phyloP scores from a whole-genome alignment of 2,888 invertebrate genomes.

The Sminthurides aquaticus region DNA sequence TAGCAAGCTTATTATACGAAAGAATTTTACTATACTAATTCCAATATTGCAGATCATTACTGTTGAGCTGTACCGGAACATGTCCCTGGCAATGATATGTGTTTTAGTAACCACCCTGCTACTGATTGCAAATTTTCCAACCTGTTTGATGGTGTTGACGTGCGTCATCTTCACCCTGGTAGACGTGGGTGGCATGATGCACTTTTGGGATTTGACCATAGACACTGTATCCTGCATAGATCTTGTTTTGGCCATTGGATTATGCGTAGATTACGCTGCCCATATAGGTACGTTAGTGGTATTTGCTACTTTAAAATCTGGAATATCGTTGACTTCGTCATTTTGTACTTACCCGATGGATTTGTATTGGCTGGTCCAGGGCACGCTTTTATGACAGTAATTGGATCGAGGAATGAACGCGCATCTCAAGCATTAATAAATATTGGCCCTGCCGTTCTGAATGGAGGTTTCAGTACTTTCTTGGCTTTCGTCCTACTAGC shows the following conservation, averaged over 20 bases:
- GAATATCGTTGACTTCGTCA: neutral
- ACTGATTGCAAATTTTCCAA: constrained; percentile 66
- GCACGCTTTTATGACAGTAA: constrained; percentile 67
- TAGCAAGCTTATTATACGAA: neutral
- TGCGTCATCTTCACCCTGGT: constrained; percentile 54
- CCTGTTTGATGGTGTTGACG: constrained; percentile 69
- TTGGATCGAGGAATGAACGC: constrained; percentile 48
- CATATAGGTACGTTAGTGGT: constrained; percentile 56
- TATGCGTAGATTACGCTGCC: constrained; percentile 76
- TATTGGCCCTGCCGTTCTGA: constrained; percentile 52
- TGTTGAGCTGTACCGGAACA: constrained; percentile 66
- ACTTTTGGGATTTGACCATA: constrained; percentile 71
- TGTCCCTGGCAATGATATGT: constrained; percentile 65
- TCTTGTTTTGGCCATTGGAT: constrained; percentile 68
- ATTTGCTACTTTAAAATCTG: neutral
- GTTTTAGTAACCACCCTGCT: constrained; percentile 71
- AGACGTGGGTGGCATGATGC: constrained; percentile 69
- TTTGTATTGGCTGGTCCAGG: too few species aligned
- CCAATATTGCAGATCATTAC: constrained; percentile 55
- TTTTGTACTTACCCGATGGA: too few species aligned
- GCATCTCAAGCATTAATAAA: constrained; percentile 47
- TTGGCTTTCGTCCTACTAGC: constrained; percentile 51
- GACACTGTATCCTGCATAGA: constrained; percentile 75
- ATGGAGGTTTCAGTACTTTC: constrained; percentile 53
- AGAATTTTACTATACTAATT: constrained; percentile 5